Conservation (phyloP, 2,797 vertebrate species). For the Epinephelus coioides region DNA sequence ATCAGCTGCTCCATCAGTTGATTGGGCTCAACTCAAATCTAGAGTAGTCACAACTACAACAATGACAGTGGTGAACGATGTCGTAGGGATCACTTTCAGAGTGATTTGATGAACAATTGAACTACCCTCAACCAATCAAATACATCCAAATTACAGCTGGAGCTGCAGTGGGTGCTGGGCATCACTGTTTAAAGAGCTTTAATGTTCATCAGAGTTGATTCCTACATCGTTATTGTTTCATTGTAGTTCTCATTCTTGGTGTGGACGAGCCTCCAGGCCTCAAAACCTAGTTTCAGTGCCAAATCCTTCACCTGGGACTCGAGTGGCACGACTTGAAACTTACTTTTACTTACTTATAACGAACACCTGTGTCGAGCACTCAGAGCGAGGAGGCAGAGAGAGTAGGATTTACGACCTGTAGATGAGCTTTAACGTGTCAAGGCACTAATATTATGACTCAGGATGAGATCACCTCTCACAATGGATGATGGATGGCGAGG, state of each 20-base stretch:
- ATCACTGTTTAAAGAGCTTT: too few relatives aligned
- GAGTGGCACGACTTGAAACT: not conserved
- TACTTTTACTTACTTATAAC: not conserved
- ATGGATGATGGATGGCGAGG: constrained; percentile 65
- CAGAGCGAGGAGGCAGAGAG: constrained; percentile 3
- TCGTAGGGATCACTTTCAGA: too few relatives aligned
- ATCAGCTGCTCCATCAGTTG: too few relatives aligned
- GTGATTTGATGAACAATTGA: too few relatives aligned
- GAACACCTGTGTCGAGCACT: constrained; percentile 7
- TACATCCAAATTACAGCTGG: too few relatives aligned
- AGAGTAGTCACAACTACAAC: too few relatives aligned
- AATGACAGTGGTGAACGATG: too few relatives aligned
- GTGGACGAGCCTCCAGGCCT: not conserved
- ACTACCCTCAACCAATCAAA: too few relatives aligned
- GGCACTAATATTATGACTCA: constrained; percentile 79
- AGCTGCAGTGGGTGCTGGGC: too few relatives aligned
- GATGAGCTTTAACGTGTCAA: constrained; percentile 67
- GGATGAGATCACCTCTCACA: constrained; percentile 77
- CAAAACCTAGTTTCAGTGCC: not conserved
- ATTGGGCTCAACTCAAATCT: too few relatives aligned
- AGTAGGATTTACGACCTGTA: constrained; percentile 51
- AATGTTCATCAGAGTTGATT: too few relatives aligned
- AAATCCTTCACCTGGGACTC: not conserved
- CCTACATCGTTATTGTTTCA: too few relatives aligned
- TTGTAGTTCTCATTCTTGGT: not conserved